Evolutionary conservation across 1,140 invertebrate genomes (phyloP).

Genomic region (Adoxophyes honmai): DNA sequence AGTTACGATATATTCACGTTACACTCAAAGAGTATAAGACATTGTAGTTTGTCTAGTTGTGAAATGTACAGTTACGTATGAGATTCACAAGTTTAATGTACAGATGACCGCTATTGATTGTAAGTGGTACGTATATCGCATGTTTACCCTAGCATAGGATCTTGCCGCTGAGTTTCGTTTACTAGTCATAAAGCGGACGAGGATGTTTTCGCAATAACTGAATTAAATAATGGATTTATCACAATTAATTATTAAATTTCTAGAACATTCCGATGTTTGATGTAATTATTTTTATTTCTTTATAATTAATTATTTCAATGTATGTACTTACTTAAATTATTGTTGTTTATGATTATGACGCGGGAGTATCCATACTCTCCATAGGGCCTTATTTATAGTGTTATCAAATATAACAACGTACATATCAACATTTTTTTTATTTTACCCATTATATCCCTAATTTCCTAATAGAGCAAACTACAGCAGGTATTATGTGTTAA

Average conservation of each 20-base stretch:
- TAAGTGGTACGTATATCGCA: slow-evolving; percentile 4
- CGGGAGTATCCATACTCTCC: slow-evolving; percentile 10
- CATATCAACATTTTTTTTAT: slow-evolving; percentile 1
- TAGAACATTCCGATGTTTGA: slow-evolving; percentile 11
- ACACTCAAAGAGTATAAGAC: slow-evolving; percentile 27
- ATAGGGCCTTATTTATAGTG: slow-evolving; percentile 33
- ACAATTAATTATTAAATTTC: slow-evolving; percentile 4
- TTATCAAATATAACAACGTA: slow-evolving; percentile 27
- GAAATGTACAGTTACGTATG: slow-evolving; percentile 74
- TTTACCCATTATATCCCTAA: background rate
- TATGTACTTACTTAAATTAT: slow-evolving; percentile 50
- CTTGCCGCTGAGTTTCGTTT: slow-evolving; percentile 6
- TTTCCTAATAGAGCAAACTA: background rate
- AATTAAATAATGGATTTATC: background rate
- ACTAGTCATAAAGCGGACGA: slow-evolving; percentile 12
- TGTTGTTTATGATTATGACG: slow-evolving; percentile 30
- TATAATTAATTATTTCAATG: slow-evolving; percentile 6
- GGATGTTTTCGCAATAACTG: background rate
- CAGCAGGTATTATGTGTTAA: no score
- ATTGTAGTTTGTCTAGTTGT: slow-evolving; percentile 34
- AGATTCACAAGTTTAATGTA: slow-evolving; percentile 67
- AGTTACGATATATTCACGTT: slow-evolving; percentile 15
- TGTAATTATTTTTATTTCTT: slow-evolving; percentile 6
- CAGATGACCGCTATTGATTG: slow-evolving; percentile 31
- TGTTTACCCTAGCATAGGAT: background rate